Conservation (phyloP, 2,888 invertebrate species). For the Drosophila meridiana region DNA sequence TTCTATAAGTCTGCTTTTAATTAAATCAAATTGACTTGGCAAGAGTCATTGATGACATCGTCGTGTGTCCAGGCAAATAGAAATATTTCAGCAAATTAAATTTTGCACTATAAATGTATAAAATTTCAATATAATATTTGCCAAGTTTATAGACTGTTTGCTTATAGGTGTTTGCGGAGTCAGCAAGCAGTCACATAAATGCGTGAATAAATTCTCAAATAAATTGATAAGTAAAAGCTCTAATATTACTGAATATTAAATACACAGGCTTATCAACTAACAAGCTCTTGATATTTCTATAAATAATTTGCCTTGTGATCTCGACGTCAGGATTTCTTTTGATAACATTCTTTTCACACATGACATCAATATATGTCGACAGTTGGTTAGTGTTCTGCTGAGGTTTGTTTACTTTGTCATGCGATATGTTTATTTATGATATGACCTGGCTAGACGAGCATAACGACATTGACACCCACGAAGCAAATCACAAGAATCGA, state of each 20-base stretch:
- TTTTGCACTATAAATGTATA: background rate
- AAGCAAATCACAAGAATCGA: slow-evolving; percentile 21
- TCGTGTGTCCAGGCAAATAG: background rate
- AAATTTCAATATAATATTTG: background rate
- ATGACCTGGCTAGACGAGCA: slow-evolving; percentile 13
- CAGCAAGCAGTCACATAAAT: background rate
- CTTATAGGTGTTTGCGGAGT: background rate
- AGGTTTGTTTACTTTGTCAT: slow-evolving; percentile 41
- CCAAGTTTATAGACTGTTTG: background rate
- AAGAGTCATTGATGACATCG: background rate
- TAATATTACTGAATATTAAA: background rate
- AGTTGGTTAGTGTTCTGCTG: slow-evolving; percentile 15
- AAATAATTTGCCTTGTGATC: background rate
- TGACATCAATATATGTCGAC: slow-evolving; percentile 10
- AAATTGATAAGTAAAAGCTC: background rate
- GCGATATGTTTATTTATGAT: slow-evolving; percentile 40
- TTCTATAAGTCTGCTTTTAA: background rate
- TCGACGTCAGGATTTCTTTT: background rate
- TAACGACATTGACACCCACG: background rate
- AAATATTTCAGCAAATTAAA: background rate
- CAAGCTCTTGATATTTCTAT: background rate
- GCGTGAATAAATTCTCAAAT: background rate
- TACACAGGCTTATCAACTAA: background rate
- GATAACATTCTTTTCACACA: background rate
- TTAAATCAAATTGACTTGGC: background rate